A percentile compares a stretch with the other conserved stretches of the same genome.
Evolutionary conservation across 1,140 invertebrate genomes (phyloP).

Genomic region (Drosophila hydei): DNA sequence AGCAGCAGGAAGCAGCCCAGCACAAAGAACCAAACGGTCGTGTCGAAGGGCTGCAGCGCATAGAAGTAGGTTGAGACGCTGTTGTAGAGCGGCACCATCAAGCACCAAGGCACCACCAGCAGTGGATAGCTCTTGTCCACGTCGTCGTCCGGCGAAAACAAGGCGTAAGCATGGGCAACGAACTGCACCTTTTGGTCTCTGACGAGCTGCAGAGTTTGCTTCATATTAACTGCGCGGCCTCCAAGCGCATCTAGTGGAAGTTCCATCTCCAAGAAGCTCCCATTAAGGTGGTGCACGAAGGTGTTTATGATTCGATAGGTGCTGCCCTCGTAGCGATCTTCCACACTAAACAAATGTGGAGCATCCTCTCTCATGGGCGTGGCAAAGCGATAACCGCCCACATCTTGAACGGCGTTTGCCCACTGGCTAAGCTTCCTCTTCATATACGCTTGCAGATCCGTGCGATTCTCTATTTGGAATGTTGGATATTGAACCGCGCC

Average conservation of each 20-base stretch:
- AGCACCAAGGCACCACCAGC: constrained; percentile 73
- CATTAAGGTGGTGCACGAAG: constrained; percentile 64
- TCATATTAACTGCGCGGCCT: constrained; percentile 66
- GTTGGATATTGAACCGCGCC: constrained; percentile 52
- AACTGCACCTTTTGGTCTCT: constrained; percentile 60
- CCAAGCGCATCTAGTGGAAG: constrained; percentile 56
- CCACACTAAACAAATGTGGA: constrained; percentile 58
- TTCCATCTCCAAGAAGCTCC: constrained; percentile 46
- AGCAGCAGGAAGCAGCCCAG: constrained; percentile 44
- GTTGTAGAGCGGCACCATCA: constrained; percentile 73
- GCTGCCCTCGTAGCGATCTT: constrained; percentile 53
- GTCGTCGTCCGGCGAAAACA: constrained; percentile 62
- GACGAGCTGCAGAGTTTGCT: constrained; percentile 60
- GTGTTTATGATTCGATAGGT: constrained; percentile 64
- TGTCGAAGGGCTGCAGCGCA: constrained; percentile 59
- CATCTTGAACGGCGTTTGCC: constrained; percentile 38
- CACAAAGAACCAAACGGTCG: constrained; percentile 63
- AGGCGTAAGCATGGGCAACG: constrained; percentile 71
- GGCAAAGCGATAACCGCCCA: constrained; percentile 54
- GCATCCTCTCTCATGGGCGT: constrained; percentile 67
- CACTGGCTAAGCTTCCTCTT: constrained; percentile 10
- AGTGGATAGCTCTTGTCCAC: constrained; percentile 71
- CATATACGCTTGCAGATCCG: constrained; percentile 36
- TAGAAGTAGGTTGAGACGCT: constrained; percentile 69
- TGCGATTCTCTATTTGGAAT: constrained; percentile 53